These are phyloP conservation scores for Nixonia krombeini DNA, from an alignment of 1,140 invertebrate genomes.

Conservation along the genomic window DNA sequence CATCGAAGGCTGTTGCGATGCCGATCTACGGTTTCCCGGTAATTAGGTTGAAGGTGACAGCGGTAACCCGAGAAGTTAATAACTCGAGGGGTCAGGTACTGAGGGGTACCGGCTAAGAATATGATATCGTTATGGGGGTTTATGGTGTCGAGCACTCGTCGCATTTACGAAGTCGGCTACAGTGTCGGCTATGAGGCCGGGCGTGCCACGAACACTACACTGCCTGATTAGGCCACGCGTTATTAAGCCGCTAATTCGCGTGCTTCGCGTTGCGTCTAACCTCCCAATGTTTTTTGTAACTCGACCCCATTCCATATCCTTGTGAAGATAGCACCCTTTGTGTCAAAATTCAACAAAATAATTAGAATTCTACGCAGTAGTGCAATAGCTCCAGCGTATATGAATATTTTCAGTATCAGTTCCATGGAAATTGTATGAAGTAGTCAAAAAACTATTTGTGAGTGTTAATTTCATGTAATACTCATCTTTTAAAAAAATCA, in stretches of 20 bases:
- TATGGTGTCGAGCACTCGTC: too few species aligned
- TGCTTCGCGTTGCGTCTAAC: conserved; percentile 52
- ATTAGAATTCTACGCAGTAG: too few species aligned
- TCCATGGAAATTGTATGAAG: too few species aligned
- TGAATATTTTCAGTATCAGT: too few species aligned
- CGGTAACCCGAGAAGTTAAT: conserved; percentile 71
- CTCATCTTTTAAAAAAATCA: too few species aligned
- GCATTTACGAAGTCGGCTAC: too few species aligned
- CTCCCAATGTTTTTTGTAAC: conserved; percentile 40
- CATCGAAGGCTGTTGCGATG: conserved; percentile 25
- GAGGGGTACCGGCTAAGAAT: conserved; percentile 58
- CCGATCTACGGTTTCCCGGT: conserved; percentile 56
- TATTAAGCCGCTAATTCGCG: conserved; percentile 68
- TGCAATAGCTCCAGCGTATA: too few species aligned
- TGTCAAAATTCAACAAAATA: too few species aligned
- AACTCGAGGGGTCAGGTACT: conserved; percentile 55
- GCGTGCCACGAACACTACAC: conserved; percentile 63
- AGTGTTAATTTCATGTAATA: too few species aligned
- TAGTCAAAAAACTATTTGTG: too few species aligned
- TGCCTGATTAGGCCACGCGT: conserved; percentile 68
- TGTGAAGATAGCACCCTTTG: too few species aligned
- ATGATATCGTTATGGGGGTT: conserved; percentile 67
- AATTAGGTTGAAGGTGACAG: conserved; percentile 62
- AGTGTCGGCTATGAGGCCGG: conserved; percentile 48
- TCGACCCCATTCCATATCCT: conserved; percentile 12